Percentiles rank a stretch among this genome's conserved stretches.
Evolutionary conservation across 1,140 invertebrate species (phyloP).

Genomic region (Reticulitermes speratus): DNA sequence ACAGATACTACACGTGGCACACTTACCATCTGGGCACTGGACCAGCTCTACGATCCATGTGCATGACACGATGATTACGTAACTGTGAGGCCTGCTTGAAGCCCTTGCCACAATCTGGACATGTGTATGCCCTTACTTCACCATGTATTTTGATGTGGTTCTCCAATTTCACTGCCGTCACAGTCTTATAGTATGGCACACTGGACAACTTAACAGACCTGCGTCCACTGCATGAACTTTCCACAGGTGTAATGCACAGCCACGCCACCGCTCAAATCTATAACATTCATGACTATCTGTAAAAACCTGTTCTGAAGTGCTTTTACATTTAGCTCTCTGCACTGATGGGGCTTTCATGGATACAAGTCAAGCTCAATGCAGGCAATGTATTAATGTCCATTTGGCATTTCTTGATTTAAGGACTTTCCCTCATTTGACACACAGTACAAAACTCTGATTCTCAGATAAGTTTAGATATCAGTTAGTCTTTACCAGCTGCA

Average conservation of each 20-base stretch:
- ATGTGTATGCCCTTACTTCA: constrained; percentile 57
- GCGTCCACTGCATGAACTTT: constrained; percentile 63
- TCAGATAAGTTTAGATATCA: too few relatives aligned
- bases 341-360: too few relatives aligned
- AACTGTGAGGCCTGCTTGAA: constrained; percentile 66
- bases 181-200: constrained; percentile 60
- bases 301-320: too few relatives aligned
- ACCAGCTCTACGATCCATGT: constrained; percentile 50
- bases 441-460: too few relatives aligned
- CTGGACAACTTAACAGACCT: constrained; percentile 62
- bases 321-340: too few relatives aligned
- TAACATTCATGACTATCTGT: not conserved
- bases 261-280: constrained; percentile 54
- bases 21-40: constrained; percentile 37
- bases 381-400: too few relatives aligned
- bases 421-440: too few relatives aligned
- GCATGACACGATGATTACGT: constrained; percentile 59
- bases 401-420: too few relatives aligned
- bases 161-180: constrained; percentile 52
- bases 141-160: constrained; percentile 64
- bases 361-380: too few relatives aligned
- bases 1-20: not conserved
- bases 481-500: too few relatives aligned
- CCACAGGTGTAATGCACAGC: constrained; percentile 66
- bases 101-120: constrained; percentile 58